Base-by-base conservation (phyloP, 1,140 invertebrate genomes). In the Aphis craccivora region DNA sequence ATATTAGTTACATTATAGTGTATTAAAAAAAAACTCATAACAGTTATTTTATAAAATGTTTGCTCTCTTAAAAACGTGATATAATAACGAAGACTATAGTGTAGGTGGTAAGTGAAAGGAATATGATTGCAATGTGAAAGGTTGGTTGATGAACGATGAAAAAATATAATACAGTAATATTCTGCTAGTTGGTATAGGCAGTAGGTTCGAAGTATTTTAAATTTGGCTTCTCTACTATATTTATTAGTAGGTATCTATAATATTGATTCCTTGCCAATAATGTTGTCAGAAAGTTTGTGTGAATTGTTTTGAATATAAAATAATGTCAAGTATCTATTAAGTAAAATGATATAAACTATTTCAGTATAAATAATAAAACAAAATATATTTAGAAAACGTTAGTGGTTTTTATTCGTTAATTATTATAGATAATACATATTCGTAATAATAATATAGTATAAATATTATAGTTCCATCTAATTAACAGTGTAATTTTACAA, bases 51-150 rank as follows among this genome's bases (percentile, higher is more conserved):
- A 76, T 76, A 76, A 86, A 43, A 83, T 37, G 37, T 86, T 43
- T 86, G 37, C 9, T 2, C 9, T 86, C 37, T 40, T 40, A 87
- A 48, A 84, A 87, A 45, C 84, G 43, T 45, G 40, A 87, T 45
- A 87, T 30, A n/a, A 43, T 45, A 53, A 53, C 37, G 48, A 53
- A 53, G 18, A 89, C 87, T 53, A 37, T 23, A 35, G 45, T 53
- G 87, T 89, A 37, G 87, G 87, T 89, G 87, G 87, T 51, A 89
- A 89, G 87, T 89, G 87, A 89, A 89, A 89, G 87, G 87, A 89
- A 11, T 53, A 53, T 53, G 48, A 89, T 48, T 88, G n/a, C 20
- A 35, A n/a, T 53, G 87, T 89, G 87, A 89, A 89, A 89, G 48
- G 87, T 89, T 35, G 23, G 48, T 53, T 89, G 35, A 53, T 48